Evolutionary conservation across 2,113 vertebrate species (phyloP).

Genomic region (Bubo bubo): DNA sequence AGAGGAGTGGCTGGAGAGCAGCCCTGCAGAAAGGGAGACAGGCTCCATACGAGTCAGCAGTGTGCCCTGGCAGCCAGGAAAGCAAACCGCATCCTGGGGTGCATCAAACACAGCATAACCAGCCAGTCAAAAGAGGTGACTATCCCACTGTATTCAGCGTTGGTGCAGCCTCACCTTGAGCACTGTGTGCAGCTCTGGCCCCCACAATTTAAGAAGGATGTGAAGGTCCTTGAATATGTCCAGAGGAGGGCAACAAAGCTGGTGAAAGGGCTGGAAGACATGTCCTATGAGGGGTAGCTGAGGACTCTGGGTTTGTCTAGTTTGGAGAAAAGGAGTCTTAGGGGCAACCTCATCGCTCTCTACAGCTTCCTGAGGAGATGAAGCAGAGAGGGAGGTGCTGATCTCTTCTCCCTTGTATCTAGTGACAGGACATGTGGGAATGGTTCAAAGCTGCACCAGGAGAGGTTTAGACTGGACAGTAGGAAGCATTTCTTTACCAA

Average conservation of each 20-base stretch:
- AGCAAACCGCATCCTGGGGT: background rate
- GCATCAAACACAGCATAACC: background rate
- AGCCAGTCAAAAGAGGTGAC: background rate
- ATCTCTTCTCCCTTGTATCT: background rate
- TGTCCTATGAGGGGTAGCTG: background rate
- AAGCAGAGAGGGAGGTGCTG: background rate
- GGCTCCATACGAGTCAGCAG: background rate
- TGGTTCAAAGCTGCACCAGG: background rate
- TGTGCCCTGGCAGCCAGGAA: background rate
- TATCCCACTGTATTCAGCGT: fast-evolving
- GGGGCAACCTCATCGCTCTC: background rate
- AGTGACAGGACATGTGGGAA: background rate
- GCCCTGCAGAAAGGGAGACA: background rate
- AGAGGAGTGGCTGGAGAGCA: background rate
- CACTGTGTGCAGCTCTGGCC: background rate
- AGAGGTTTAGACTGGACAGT: background rate
- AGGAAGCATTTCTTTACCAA: background rate
- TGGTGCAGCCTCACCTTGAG: too few relatives aligned
- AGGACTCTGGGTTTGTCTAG: background rate
- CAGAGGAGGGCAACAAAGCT: background rate
- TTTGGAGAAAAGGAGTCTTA: background rate
- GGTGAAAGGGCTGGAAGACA: background rate
- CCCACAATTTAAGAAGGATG: background rate
- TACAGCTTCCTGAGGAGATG: background rate
- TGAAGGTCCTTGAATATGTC: background rate